Base-by-base conservation (phyloP, 2,113 vertebrate genomes). In the Leptosomus discolor region DNA sequence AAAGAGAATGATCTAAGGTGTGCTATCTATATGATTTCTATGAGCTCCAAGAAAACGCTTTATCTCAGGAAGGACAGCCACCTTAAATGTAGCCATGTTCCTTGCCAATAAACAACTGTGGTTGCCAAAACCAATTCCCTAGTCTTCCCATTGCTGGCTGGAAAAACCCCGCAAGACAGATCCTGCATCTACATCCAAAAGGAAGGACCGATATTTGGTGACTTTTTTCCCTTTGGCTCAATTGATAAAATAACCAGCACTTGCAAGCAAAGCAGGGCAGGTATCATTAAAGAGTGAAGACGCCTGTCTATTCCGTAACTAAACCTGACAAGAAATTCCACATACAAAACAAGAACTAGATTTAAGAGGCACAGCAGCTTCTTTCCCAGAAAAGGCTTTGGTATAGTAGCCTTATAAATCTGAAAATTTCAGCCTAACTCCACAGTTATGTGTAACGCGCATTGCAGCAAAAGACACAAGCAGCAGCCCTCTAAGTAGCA, bases 1-100 rank as follows among this genome's bases (percentile, higher is more conserved):
- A 39, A 64, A 61, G 13, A 79, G 19, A 64, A 78, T 4, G 19
- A 46, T 23, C 21, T 5, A 19, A 50, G 34, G 6, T 29, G 8
- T 22, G 8, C 21, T 8, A 8, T 4, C 11, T 20, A 6, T 3
- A 22, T 16, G 5, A 77, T 10, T 70, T 39, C 57, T 32, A 0
- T 3, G 12, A 34, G 43, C n/a, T 58, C n/a, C 43, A 87, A 50
- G 51, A 77, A 86, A 63, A 17, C 3, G 13, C 15, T 69, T n/a
- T 41, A 41, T 39, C 30, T 51, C 39, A n/a, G 60, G 56, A 85
- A 82, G 68, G 46, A 51, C 46, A 67, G 22, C 10, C 24, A 14
- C 41, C 64, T 65, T 41, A 37, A 34, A 57, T 8, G 32, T 6
- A 85, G 32, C 9, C 6, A 15, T 8, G 6, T 13, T 77, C 73